Base-by-base conservation (phyloP, 2,113 vertebrate species). In the Thalassoma bifasciatum region DNA sequence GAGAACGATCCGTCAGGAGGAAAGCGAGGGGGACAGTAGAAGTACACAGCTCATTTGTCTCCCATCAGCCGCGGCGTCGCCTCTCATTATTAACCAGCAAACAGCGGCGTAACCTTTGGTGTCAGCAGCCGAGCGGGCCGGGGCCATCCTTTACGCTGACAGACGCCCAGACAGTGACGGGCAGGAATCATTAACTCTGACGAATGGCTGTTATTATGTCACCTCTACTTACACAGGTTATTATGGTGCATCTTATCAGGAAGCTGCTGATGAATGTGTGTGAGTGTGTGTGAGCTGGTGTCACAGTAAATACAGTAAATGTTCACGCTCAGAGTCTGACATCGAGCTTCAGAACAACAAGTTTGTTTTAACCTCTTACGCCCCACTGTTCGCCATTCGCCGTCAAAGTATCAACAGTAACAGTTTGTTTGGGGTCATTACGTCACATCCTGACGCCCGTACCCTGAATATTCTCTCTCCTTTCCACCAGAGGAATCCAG, bases 101-200 rank as follows among this genome's bases (percentile, higher is more conserved):
- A 74, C 64, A 14, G 72, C 62, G 4, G 22, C 58, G 40, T 75
- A 52, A 83, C 82, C 84, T 87, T 79, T 81, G 79, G 76, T 76
- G 79, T 81, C 77, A 70, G 13, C 57, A 47, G 64, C 66, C 36
- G 57, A 73, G 67, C 71, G 34, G 68, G 56, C 63, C 34, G 21
- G 46, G 50, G 38, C 63, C 63, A 76, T 89, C 66, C 26, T 8
- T 85, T 64, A 85, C 4, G 8, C 21, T 36, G 84, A 85, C 82
- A 63, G 76, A 46, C 0, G 68, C 50, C 0, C 22, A 52, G 78
- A 68, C 76, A 23, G 38, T 66, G 86, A 80, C 62, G 11, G 30
- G 82, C 82, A 59, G 59, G 77, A 87, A 70, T 83, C 87, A 40
- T 89, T 87, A 87, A 50, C 80, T 51, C 5, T 86, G 88, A 87